Conservation (phyloP, 1,140 invertebrate genomes). For the Tyrophagus putrescentiae region DNA sequence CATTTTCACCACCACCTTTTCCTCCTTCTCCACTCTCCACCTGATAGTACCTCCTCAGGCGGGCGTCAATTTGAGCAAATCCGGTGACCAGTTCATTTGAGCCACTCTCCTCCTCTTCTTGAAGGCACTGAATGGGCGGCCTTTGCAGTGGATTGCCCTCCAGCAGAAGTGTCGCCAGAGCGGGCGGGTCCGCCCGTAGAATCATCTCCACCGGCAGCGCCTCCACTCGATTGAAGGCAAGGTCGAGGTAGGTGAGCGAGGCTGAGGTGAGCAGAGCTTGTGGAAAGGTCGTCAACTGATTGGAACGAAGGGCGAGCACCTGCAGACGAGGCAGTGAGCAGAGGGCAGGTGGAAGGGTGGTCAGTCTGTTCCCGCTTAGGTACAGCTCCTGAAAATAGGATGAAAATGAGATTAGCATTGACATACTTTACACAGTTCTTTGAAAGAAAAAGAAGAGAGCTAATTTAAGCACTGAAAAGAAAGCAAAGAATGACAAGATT, state of each 20-base stretch:
- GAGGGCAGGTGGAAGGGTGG: background rate
- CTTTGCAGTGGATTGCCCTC: background rate
- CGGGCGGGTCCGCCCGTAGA: background rate
- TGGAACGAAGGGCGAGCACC: background rate
- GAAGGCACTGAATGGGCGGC: background rate
- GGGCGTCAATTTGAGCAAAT: constrained; percentile 4
- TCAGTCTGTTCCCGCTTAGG: background rate
- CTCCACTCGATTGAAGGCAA: background rate
- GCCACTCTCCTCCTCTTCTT: no score
- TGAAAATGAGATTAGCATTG: no score
- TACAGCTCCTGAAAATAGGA: background rate
- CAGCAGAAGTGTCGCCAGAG: background rate
- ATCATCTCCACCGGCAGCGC: background rate
- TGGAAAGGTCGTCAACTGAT: background rate
- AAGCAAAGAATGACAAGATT: no score
- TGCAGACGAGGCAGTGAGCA: background rate
- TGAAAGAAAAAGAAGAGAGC: no score
- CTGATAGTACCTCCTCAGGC: background rate
- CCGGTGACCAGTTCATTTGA: background rate
- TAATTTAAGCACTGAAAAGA: no score
- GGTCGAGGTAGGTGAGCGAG: background rate
- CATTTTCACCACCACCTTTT: background rate
- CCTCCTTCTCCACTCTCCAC: background rate
- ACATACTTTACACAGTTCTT: no score
- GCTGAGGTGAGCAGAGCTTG: background rate